Percentiles rank a stretch among this genome's conserved stretches.
These are phyloP conservation scores for Tipula lateralis DNA, from an alignment of 2,888 invertebrate species.

Conservation along the genomic window DNA sequence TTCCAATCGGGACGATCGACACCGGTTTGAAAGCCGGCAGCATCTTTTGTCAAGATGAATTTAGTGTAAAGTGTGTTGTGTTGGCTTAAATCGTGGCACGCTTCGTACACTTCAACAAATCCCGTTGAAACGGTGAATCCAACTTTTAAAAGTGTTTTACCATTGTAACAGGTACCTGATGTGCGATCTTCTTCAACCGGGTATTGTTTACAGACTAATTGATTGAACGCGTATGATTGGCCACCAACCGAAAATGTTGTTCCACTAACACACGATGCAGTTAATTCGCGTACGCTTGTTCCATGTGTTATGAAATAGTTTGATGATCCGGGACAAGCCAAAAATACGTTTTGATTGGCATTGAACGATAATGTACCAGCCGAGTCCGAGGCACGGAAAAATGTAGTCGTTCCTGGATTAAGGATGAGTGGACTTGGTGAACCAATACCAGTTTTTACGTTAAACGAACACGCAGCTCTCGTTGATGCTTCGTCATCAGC, in stretches of 20 bases:
- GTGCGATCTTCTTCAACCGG: constrained; percentile 35
- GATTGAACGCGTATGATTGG: constrained; percentile 35
- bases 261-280: constrained; percentile 36
- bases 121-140: constrained; percentile 38
- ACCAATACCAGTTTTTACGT: constrained; percentile 30
- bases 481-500: neutral
- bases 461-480: constrained; percentile 26
- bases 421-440: constrained; percentile 30
- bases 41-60: constrained; percentile 37
- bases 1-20: constrained; percentile 39
- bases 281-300: constrained; percentile 31
- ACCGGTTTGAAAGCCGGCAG: constrained; percentile 37
- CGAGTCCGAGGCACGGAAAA: constrained; percentile 38
- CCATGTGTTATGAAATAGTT: constrained; percentile 36
- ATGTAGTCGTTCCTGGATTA: constrained; percentile 30
- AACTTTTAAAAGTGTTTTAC: constrained; percentile 37
- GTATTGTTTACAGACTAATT: constrained; percentile 37
- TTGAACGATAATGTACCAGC: constrained; percentile 36
- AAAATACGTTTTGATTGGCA: constrained; percentile 36
- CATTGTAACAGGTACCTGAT: constrained; percentile 35
- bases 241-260: constrained; percentile 37
- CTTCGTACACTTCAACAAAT: constrained; percentile 39
- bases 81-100: constrained; percentile 40
- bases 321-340: constrained; percentile 41
- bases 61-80: constrained; percentile 40